Percentiles rank a stretch among this genome's conserved stretches.
Evolutionary conservation across 2,113 vertebrate species (phyloP).

Genomic region (Canis aureus): DNA sequence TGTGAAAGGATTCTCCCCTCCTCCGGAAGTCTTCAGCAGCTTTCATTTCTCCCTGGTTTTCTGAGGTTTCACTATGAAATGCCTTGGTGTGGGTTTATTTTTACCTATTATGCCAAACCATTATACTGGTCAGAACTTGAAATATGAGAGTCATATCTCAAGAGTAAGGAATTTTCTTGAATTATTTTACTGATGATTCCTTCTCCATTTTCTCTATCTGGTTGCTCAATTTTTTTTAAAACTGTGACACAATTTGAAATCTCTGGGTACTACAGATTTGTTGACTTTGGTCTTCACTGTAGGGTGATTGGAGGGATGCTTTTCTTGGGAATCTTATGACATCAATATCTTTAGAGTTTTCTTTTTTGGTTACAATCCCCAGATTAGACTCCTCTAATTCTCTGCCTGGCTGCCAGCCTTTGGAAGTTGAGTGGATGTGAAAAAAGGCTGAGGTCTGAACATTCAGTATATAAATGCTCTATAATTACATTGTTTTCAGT

Average conservation of each 20-base stretch:
- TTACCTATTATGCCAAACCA: not conserved
- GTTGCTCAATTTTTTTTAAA: not conserved
- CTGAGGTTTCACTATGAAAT: constrained; percentile 52
- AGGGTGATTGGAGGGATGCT: not conserved
- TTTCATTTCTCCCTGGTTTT: constrained; percentile 26
- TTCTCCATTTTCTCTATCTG: not conserved
- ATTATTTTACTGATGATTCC: not conserved
- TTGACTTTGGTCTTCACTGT: not conserved
- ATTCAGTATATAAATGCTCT: not conserved
- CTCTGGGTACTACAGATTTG: not conserved
- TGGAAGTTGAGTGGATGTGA: not conserved
- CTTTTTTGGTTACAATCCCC: not conserved
- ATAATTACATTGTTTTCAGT: not conserved
- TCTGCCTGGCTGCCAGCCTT: not conserved
- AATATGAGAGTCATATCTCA: not conserved
- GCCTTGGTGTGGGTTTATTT: not conserved
- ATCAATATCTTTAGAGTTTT: not conserved
- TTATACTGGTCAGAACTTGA: not conserved
- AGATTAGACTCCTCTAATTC: not conserved
- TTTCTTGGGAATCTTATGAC: not conserved
- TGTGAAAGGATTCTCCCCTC: not conserved
- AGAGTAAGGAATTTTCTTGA: not conserved
- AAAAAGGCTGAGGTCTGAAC: not conserved
- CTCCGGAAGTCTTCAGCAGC: not conserved
- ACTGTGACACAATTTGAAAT: not conserved